phyloP scores from a whole-genome alignment of 2,888 invertebrate genomes.

The Augiades crinisus region DNA sequence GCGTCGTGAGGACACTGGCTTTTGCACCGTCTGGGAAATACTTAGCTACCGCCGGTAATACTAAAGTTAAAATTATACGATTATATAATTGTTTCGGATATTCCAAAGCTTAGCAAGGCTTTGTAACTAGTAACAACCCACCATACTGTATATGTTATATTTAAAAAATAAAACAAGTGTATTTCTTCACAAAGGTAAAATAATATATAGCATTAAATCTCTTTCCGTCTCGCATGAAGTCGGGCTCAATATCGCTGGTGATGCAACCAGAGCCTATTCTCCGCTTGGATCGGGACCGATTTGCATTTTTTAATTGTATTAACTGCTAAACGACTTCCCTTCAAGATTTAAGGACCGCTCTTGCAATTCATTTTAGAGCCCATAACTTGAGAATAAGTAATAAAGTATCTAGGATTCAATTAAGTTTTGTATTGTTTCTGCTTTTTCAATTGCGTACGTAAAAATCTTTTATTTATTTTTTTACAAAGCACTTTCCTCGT shows the following conservation, averaged over 20 bases:
- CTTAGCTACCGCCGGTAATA: slow-evolving; percentile 90
- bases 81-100: no score
- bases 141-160: no score
- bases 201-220: no score
- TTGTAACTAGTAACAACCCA: no score
- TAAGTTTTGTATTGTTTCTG: slow-evolving; percentile 33
- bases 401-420: slow-evolving; percentile 36
- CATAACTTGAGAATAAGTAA: slow-evolving; percentile 34
- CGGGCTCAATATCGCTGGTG: not conserved
- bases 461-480: slow-evolving; percentile 37
- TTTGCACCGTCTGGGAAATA: slow-evolving; percentile 93
- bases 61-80: no score
- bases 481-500: no score
- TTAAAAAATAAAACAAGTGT: no score
- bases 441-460: slow-evolving; percentile 26
- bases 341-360: slow-evolving; percentile 32
- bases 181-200: no score
- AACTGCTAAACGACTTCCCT: slow-evolving; percentile 35
- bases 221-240: no score
- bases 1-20: slow-evolving; percentile 87
- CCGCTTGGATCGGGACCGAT: slow-evolving; percentile 25
- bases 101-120: no score
- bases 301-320: slow-evolving; percentile 38
- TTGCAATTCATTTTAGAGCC: slow-evolving; percentile 36
- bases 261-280: slow-evolving; percentile 7